Evolutionary conservation across 2,113 vertebrate species (phyloP).

Genomic region (Chaenogobius annularis): DNA sequence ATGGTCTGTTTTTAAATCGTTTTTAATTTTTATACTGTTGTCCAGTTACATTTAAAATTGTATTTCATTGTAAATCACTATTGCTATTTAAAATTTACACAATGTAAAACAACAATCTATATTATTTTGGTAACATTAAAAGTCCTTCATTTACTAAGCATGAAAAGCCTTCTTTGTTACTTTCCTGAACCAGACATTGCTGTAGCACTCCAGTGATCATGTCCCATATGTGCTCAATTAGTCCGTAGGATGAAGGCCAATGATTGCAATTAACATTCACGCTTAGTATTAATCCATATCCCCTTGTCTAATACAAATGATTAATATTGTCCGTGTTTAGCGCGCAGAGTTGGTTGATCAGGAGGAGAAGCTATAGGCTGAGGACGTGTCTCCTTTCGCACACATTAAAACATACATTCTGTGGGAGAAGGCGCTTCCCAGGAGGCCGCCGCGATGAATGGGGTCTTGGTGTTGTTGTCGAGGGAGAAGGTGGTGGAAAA

Average conservation of each 20-base stretch:
- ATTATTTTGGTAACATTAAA: too few species aligned
- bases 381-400: slow-evolving; percentile 10
- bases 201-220: neutral
- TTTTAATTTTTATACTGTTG: too few species aligned
- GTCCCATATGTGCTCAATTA: neutral
- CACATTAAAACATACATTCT: slow-evolving; percentile 22
- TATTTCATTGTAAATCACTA: too few species aligned
- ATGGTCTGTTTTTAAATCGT: too few species aligned
- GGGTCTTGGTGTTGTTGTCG: slow-evolving; percentile 40
- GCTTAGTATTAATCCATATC: neutral
- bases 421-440: slow-evolving; percentile 39
- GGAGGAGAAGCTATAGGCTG: neutral
- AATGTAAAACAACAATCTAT: too few species aligned
- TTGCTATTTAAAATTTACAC: too few species aligned
- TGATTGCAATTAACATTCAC: neutral
- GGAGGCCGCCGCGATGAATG: slow-evolving; percentile 51
- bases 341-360: neutral
- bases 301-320: neutral
- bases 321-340: neutral
- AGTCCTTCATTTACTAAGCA: too few species aligned
- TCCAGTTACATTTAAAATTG: too few species aligned
- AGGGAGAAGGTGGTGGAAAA: slow-evolving; percentile 19
- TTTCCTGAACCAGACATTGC: neutral
- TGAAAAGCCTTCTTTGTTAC: neutral
- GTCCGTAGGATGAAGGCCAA: neutral